phyloP scores from a whole-genome alignment of 2,888 invertebrate species.

The Torymus texanus region DNA sequence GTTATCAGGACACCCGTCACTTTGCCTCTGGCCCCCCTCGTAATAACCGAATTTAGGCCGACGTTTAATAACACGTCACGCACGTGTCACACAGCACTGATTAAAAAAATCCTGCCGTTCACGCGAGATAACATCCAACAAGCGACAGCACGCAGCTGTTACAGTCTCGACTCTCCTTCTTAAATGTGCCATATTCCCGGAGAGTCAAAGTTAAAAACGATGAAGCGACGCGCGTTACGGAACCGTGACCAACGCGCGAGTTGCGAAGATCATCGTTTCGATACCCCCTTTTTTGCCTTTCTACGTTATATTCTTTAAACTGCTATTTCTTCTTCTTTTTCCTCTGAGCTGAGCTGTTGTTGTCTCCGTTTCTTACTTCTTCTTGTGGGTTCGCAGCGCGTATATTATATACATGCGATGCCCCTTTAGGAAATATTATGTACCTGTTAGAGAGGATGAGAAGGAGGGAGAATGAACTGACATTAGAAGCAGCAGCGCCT shows the following conservation, averaged over 20 bases:
- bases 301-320: neutral
- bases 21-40: neutral
- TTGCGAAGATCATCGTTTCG: slow-evolving; percentile 24
- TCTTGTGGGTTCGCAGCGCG: too few species aligned
- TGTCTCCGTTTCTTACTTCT: too few species aligned
- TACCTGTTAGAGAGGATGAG: neutral
- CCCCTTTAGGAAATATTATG: too few species aligned
- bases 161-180: too few species aligned
- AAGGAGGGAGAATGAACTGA: neutral
- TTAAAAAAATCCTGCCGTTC: slow-evolving; percentile 29
- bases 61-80: slow-evolving; percentile 18
- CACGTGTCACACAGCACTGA: neutral
- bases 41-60: neutral
- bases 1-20: neutral
- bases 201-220: neutral
- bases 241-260: slow-evolving; percentile 25
- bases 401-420: neutral
- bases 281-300: neutral
- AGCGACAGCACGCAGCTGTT: slow-evolving; percentile 8
- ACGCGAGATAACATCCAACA: slow-evolving; percentile 20
- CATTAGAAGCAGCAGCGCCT: slow-evolving; percentile 63
- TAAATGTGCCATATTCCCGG: neutral
- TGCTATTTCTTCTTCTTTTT: neutral
- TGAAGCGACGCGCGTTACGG: neutral
- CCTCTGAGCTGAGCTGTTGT: neutral